These are phyloP conservation scores for Aethes cnicana DNA, from an alignment of 2,888 invertebrate genomes.

Conservation along the genomic window DNA sequence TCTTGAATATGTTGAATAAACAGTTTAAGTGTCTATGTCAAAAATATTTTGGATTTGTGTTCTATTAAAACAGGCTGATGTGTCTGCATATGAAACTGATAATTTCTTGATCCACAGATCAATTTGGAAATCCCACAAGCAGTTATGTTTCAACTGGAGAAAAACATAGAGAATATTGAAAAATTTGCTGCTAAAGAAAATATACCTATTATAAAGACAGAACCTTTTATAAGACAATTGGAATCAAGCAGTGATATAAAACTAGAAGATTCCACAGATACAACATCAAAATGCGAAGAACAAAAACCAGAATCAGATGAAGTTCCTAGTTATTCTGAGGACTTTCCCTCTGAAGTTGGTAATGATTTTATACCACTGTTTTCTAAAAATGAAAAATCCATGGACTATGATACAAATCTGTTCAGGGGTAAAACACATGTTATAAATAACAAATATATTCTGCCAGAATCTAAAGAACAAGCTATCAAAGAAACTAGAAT, in stretches of 20 bases:
- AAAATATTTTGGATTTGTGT: too few relatives aligned
- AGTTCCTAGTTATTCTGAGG: too few relatives aligned
- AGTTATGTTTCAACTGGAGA: neutral
- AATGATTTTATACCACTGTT: constrained; percentile 2
- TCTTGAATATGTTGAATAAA: too few relatives aligned
- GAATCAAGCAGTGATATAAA: neutral
- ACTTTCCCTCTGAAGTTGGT: too few relatives aligned
- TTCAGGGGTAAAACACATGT: too few relatives aligned
- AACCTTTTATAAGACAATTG: constrained; percentile 4
- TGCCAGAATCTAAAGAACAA: too few relatives aligned
- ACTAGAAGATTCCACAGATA: neutral
- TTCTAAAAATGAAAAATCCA: neutral
- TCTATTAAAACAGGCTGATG: too few relatives aligned
- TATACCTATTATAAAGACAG: constrained; percentile 2
- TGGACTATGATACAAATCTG: neutral
- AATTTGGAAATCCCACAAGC: constrained; percentile 5
- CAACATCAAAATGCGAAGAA: neutral
- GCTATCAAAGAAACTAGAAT: too few relatives aligned
- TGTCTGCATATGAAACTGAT: too few relatives aligned
- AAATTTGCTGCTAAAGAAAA: constrained; percentile 25
- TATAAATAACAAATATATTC: too few relatives aligned
- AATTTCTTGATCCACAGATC: constrained; percentile 1
- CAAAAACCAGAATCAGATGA: neutral
- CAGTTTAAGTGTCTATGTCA: too few relatives aligned
- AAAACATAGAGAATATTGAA: constrained; percentile 16